Percentiles rank a stretch among this genome's conserved stretches.
Evolutionary conservation across 2,797 vertebrate species (phyloP).

Genomic region (Austrolebias charrua): DNA sequence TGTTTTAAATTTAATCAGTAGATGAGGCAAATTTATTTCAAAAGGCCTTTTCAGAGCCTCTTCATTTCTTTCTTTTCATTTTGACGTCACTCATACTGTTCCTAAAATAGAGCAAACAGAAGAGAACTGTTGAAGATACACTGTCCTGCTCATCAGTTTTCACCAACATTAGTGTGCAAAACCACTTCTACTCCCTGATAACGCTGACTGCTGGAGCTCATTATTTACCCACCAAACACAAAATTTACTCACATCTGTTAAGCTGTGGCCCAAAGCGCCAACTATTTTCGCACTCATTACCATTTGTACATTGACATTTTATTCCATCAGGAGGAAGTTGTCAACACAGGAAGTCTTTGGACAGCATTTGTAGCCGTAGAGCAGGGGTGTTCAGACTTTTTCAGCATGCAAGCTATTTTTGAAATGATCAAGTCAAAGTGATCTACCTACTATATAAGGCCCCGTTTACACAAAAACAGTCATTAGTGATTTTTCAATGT

Average conservation of each 20-base stretch:
- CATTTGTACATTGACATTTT: conserved; percentile 27
- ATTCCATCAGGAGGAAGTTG: neutral
- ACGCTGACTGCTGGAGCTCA: conserved; percentile 37
- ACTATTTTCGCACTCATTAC: conserved; percentile 12
- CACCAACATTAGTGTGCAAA: conserved; percentile 12
- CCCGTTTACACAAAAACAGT: too few relatives aligned
- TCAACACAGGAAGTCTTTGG: too few relatives aligned
- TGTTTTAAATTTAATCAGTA: neutral
- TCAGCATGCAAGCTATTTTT: too few relatives aligned
- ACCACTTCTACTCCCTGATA: conserved; percentile 30
- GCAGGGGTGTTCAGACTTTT: too few relatives aligned
- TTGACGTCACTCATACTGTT: conserved; percentile 28
- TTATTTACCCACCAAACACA: conserved; percentile 46
- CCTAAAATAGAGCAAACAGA: conserved; percentile 32
- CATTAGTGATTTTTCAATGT: too few relatives aligned
- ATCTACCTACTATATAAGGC: too few relatives aligned
- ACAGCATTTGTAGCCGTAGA: too few relatives aligned
- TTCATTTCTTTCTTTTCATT: conserved; percentile 1
- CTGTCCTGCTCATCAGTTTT: conserved; percentile 28
- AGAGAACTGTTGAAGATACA: conserved; percentile 14
- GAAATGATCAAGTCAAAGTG: too few relatives aligned
- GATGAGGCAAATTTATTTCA: conserved; percentile 3
- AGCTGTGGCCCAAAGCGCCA: conserved; percentile 21
- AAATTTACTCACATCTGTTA: conserved; percentile 34
- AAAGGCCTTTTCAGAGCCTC: conserved; percentile 2